Percentiles rank a stretch among this genome's conserved stretches.
These are phyloP conservation scores for Caerostris extrusa DNA, from an alignment of 1,140 invertebrate species.

Conservation along the genomic window DNA sequence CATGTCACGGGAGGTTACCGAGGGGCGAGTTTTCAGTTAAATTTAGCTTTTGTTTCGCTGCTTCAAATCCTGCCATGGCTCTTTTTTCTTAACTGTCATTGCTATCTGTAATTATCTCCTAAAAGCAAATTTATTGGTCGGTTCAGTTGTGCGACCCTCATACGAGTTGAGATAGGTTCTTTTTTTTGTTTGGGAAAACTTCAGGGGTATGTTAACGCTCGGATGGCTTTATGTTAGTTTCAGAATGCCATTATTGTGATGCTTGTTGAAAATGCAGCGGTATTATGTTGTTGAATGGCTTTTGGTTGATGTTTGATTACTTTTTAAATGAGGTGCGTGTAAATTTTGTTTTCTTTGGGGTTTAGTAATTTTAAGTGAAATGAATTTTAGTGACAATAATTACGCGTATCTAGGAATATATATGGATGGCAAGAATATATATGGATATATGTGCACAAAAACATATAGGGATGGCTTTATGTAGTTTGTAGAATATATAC, in stretches of 20 bases:
- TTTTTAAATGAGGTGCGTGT: background rate
- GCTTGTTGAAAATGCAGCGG: background rate
- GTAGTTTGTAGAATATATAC: too few species aligned
- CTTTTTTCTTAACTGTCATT: conserved; percentile 21
- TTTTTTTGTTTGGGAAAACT: background rate
- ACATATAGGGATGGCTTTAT: too few species aligned
- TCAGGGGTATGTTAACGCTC: background rate
- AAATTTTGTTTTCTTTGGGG: background rate
- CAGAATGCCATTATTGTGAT: background rate
- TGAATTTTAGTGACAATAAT: too few species aligned
- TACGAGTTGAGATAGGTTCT: background rate
- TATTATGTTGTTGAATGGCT: background rate
- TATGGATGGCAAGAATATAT: too few species aligned
- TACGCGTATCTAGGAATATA: too few species aligned
- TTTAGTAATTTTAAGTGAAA: background rate
- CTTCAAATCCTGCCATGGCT: background rate
- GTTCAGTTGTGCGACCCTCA: background rate
- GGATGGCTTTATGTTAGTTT: background rate
- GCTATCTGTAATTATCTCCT: conserved; percentile 22
- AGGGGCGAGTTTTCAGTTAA: background rate
- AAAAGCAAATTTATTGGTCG: conserved; percentile 26
- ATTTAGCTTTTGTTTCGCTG: background rate
- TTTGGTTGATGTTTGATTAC: background rate
- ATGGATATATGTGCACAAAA: too few species aligned
- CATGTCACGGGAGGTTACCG: conserved; percentile 44